Evolutionary conservation across 1,140 invertebrate genomes (phyloP).

Genomic region (Leptestheria dahalacensis): DNA sequence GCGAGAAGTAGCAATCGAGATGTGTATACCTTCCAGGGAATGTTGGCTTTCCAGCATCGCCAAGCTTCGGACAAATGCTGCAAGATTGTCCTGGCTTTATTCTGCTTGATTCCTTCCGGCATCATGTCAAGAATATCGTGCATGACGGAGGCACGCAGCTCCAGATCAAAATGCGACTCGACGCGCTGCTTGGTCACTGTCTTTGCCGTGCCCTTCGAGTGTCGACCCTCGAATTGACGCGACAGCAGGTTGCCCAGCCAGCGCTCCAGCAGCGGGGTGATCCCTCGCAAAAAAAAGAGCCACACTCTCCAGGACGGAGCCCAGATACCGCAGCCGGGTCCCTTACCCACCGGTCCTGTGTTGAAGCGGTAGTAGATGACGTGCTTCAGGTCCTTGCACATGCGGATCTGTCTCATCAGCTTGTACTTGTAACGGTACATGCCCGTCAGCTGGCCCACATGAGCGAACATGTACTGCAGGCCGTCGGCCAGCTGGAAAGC

Average conservation of each 20-base stretch:
- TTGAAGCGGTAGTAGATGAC: constrained; percentile 99
- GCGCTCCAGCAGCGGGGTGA: constrained; percentile 90
- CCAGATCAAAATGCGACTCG: constrained; percentile 97
- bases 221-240: constrained; percentile 95
- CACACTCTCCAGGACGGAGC: constrained; percentile 98
- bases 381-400: constrained; percentile 99
- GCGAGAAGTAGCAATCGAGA: background rate
- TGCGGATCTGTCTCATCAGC: constrained; percentile 96
- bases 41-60: constrained; percentile 99
- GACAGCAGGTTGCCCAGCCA: constrained; percentile 97
- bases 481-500: constrained; percentile 97
- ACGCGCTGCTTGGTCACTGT: constrained; percentile 99
- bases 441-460: constrained; percentile 97
- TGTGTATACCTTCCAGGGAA: constrained; percentile 83
- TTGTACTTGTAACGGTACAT: constrained; percentile 99
- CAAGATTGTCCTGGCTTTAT: constrained; percentile 95
- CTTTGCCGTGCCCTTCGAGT: constrained; percentile 97
- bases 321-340: constrained; percentile 98
- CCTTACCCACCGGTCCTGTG: constrained; percentile 95
- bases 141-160: constrained; percentile 93
- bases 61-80: constrained; percentile 98
- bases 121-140: constrained; percentile 99
- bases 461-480: constrained; percentile 98
- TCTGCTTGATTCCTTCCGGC: constrained; percentile 99
- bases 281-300: constrained; percentile 98